Evolutionary conservation across 1,140 invertebrate genomes (phyloP), one percentile per base, ranked within the genome.

Genomic region (Nixonia krombeini): DNA sequence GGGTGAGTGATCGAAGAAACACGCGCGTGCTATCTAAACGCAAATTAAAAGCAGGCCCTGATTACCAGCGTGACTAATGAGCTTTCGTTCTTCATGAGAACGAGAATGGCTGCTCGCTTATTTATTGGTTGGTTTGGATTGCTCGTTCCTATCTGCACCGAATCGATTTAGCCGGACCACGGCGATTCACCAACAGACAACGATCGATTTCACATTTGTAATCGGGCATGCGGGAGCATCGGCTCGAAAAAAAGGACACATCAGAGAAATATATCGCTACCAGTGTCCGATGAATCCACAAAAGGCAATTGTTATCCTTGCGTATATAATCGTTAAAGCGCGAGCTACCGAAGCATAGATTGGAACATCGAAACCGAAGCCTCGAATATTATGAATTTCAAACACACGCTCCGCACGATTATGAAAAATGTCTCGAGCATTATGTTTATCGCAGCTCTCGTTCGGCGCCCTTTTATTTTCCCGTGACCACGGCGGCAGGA

Each of bases 51-150:
- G 64, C 68, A 70, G 71, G 53, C 56, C 73, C 76, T 80, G 78
- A 80, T 80, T 78, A 78, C 70, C 74, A 77, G 75, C 72, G 75
- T 82, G 74, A 81, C 78, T 82, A 80, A 80, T 74, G 77, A 82
- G 78, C 72, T 65, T 68, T 55, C 72, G 76, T 76, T 74, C 73
- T 81, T 66, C 72, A 68, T 64, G 72, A 40, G 56, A 72, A 75
- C 63, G 57, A 59, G 52, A 72, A 74, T 57, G 61, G 42, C 57
- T 41, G 55, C 21, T 62, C 49, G 63, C 73, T 72, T 70, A 72
- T 73, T 72, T 69, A 72, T 69, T 74, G 74, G 73, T 70, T 62
- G 67, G 68, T 72, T 70, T 70, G 58, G 71, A 64, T 65, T 64
- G 70, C 52, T 64, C 69, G 31, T 38, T 67, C 52, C 73, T 70